phyloP scores from a whole-genome alignment of 2,113 vertebrate genomes.

The Ptilorrhoa leucosticta region DNA sequence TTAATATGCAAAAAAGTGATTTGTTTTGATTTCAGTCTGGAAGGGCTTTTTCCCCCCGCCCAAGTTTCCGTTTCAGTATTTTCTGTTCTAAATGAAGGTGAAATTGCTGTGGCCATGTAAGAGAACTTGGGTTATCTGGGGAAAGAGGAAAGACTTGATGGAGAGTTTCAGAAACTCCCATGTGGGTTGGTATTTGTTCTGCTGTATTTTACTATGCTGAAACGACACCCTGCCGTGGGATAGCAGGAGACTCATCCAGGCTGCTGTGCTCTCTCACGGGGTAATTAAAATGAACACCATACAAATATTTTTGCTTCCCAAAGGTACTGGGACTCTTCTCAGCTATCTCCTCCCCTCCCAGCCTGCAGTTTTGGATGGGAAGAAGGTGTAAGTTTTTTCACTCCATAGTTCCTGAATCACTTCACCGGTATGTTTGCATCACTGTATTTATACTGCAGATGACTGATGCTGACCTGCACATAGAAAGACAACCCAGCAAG shows the following conservation, averaged over 20 bases:
- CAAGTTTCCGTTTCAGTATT: constrained; percentile 27
- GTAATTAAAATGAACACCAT: background rate
- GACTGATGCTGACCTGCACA: background rate
- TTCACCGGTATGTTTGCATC: background rate
- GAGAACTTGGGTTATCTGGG: background rate
- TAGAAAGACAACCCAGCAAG: accelerated
- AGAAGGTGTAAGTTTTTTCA: background rate
- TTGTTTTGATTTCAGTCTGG: constrained; percentile 70
- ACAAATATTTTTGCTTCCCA: background rate
- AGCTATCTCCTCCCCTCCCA: background rate
- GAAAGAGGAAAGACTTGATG: background rate
- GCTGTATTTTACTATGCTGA: background rate
- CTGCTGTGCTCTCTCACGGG: background rate
- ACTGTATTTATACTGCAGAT: background rate
- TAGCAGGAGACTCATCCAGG: background rate
- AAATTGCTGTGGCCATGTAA: background rate
- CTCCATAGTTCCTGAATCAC: background rate
- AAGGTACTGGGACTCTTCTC: background rate
- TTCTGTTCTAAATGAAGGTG: constrained; percentile 31
- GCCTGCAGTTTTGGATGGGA: background rate
- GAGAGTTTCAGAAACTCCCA: background rate
- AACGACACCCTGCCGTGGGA: background rate
- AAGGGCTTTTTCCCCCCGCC: background rate
- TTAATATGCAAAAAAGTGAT: constrained; percentile 70
- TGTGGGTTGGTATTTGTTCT: background rate